These are phyloP conservation scores for Laticauda laticaudata DNA, from an alignment of 2,113 vertebrate species.

Conservation along the genomic window DNA sequence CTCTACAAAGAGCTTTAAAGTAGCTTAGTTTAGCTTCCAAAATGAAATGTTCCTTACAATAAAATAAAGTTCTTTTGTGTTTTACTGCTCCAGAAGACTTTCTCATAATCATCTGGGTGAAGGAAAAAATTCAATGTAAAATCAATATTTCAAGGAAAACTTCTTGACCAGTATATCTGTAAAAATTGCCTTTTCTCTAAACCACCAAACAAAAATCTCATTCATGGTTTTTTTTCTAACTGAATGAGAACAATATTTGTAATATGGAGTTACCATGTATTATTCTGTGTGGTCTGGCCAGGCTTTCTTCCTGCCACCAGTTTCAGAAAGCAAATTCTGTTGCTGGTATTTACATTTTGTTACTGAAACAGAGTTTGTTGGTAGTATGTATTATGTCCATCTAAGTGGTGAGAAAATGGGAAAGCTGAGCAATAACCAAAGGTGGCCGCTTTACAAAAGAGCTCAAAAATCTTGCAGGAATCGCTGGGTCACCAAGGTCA, in stretches of 20 bases:
- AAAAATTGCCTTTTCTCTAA: background rate
- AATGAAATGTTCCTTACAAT: background rate
- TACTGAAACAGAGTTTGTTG: background rate
- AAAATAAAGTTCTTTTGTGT: background rate
- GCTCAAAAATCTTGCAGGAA: slow-evolving; percentile 76
- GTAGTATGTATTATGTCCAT: background rate
- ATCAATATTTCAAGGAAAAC: slow-evolving; percentile 11
- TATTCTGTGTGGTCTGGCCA: background rate
- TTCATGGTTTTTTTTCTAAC: background rate
- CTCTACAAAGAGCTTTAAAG: background rate
- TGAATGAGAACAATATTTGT: background rate
- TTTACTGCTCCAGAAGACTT: background rate
- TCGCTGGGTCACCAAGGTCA: slow-evolving; percentile 84
- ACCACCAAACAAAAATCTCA: background rate
- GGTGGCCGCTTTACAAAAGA: slow-evolving; percentile 80
- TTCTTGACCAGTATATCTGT: background rate
- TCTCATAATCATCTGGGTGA: background rate
- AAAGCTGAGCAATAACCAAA: slow-evolving; percentile 82
- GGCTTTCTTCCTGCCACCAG: background rate
- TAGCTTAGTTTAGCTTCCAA: slow-evolving; percentile 23
- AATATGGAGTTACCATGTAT: background rate
- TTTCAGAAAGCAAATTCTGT: background rate
- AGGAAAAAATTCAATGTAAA: background rate
- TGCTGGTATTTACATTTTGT: background rate
- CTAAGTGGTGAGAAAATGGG: slow-evolving; percentile 73